Evolutionary conservation across 2,113 vertebrate species (phyloP).

Genomic region (Rhombomys opimus): DNA sequence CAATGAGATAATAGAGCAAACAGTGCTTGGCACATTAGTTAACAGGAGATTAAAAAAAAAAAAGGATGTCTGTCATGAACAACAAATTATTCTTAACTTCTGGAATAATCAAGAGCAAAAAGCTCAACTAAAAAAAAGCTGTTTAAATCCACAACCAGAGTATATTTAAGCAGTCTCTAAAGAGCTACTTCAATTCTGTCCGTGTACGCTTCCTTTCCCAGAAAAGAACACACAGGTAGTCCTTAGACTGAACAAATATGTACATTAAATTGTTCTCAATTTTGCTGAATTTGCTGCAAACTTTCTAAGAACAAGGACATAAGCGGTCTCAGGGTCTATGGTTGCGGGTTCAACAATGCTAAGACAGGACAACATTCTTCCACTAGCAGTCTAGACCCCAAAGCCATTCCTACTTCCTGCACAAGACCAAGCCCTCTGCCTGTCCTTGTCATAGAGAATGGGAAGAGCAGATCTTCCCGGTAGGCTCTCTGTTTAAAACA

Average conservation of each 20-base stretch:
- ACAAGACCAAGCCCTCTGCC: background rate
- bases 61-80: conserved; percentile 11
- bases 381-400: background rate
- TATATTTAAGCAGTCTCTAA: background rate
- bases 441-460: background rate
- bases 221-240: background rate
- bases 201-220: background rate
- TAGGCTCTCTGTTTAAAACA: conserved; percentile 33
- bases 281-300: conserved; percentile 7
- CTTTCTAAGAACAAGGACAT: background rate
- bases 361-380: background rate
- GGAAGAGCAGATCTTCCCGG: background rate
- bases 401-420: background rate
- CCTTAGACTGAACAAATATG: background rate
- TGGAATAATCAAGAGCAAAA: conserved; percentile 33
- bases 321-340: background rate
- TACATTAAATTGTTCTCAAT: background rate
- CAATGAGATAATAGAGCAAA: conserved; percentile 36
- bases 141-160: background rate
- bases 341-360: background rate
- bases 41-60: background rate
- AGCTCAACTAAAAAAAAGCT: conserved; percentile 18
- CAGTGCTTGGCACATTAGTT: conserved; percentile 16
- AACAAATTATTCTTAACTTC: conserved; percentile 17
- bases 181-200: conserved; percentile 5